Evolutionary conservation across 2,888 invertebrate species (phyloP).

Genomic region (Limnephilus lunatus): DNA sequence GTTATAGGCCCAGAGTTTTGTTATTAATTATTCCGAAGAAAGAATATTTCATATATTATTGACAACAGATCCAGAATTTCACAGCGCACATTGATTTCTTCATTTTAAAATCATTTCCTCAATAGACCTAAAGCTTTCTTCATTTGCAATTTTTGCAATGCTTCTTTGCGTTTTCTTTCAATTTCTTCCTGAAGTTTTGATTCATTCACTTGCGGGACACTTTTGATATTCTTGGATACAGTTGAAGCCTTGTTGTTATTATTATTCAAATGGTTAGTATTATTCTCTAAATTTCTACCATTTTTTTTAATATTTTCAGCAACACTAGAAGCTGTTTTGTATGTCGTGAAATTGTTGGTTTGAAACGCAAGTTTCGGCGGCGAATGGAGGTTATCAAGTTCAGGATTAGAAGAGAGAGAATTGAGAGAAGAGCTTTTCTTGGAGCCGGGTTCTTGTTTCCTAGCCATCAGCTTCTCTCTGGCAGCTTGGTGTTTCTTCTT

Average conservation of each 20-base stretch:
- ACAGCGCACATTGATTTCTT: background rate
- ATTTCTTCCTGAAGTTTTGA: slow-evolving; percentile 68
- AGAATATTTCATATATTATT: background rate
- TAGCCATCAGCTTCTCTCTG: slow-evolving; percentile 78
- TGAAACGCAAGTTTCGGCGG: background rate
- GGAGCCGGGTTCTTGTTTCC: slow-evolving; percentile 32
- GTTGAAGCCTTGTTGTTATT: slow-evolving; percentile 34
- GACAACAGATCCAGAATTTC: background rate
- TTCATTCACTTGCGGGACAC: background rate
- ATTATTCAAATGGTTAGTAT: slow-evolving; percentile 8
- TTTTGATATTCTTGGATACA: slow-evolving; percentile 26
- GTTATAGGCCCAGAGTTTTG: background rate
- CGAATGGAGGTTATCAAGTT: background rate
- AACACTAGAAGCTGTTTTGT: background rate
- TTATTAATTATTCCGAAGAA: background rate
- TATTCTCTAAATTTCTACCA: background rate
- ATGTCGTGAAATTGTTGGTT: background rate
- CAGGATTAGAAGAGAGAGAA: background rate
- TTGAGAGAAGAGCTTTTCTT: slow-evolving; percentile 27
- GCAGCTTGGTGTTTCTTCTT: slow-evolving; percentile 80
- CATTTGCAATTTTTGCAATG: slow-evolving; percentile 72
- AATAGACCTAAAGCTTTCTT: slow-evolving; percentile 30
- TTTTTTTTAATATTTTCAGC: background rate
- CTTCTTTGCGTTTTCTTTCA: slow-evolving; percentile 76
- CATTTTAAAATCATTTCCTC: slow-evolving; percentile 29